Conservation (phyloP, 2,113 vertebrate genomes). For the Macquaria ambigua region DNA sequence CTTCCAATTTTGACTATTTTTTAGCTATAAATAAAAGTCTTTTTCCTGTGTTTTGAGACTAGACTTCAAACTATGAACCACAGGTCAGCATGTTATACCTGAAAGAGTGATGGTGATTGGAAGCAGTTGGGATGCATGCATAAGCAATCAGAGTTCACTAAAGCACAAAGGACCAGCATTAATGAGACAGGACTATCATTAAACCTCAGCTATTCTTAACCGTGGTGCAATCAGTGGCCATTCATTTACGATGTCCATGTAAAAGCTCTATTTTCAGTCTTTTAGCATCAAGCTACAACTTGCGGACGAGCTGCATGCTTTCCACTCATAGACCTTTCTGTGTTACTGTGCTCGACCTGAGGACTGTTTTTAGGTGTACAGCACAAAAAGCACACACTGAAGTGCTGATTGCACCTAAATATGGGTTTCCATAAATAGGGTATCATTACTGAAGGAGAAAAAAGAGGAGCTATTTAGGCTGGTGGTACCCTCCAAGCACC, state of each 20-base stretch:
- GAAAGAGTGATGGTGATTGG: constrained; percentile 23
- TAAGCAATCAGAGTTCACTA: constrained; percentile 51
- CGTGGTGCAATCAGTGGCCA: constrained; percentile 55
- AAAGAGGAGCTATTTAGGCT: constrained; percentile 4
- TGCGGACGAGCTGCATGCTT: not conserved
- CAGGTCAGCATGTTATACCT: not conserved
- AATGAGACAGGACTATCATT: constrained; percentile 35
- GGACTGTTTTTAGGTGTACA: constrained; percentile 3
- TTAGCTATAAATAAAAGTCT: not conserved
- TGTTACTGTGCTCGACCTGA: not conserved
- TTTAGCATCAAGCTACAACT: constrained; percentile 30
- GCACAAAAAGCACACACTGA: constrained; percentile 14
- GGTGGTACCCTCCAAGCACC: not conserved
- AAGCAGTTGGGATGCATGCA: constrained; percentile 9
- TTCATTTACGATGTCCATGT: constrained; percentile 37
- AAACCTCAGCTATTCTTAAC: constrained; percentile 30
- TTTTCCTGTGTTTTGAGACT: constrained; percentile 1
- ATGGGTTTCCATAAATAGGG: not conserved
- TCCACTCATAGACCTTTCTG: constrained; percentile 16
- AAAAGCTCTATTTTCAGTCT: constrained; percentile 24
- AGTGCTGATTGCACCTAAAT: constrained; percentile 10
- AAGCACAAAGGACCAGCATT: constrained; percentile 34
- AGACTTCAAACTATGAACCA: not conserved
- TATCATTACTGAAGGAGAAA: not conserved
- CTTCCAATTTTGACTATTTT: not conserved